Percentiles rank a stretch among this genome's conserved stretches.
Evolutionary conservation across 2,797 vertebrate genomes (phyloP).

Genomic region (Chloroceryle amazona): DNA sequence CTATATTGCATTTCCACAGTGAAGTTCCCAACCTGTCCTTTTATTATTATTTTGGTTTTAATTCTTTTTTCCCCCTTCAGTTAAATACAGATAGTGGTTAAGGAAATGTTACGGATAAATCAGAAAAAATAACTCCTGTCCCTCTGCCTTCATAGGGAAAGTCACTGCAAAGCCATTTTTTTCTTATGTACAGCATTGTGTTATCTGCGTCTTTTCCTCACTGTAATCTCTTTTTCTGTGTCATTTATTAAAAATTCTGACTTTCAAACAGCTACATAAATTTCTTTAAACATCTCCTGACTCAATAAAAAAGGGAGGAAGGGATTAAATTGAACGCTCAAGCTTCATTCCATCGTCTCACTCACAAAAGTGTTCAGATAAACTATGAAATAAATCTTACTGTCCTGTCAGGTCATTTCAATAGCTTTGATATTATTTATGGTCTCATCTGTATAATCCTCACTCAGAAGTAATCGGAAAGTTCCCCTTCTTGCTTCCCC

Average conservation of each 20-base stretch:
- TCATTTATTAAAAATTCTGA: conserved; percentile 77
- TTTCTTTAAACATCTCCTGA: conserved; percentile 73
- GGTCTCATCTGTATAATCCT: conserved; percentile 55
- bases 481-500: neutral
- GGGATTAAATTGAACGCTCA: conserved; percentile 65
- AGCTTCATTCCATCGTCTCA: conserved; percentile 66
- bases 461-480: conserved; percentile 35
- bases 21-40: neutral
- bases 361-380: conserved; percentile 67
- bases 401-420: conserved; percentile 71
- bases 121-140: neutral
- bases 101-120: conserved; percentile 35
- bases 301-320: conserved; percentile 72
- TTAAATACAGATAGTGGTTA: neutral
- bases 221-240: conserved; percentile 67
- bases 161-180: conserved; percentile 43
- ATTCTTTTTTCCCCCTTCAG: neutral
- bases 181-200: conserved; percentile 49
- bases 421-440: conserved; percentile 74
- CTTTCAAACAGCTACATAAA: conserved; percentile 77
- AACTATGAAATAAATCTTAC: conserved; percentile 79
- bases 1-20: neutral
- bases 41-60: neutral
- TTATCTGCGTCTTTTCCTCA: conserved; percentile 27
- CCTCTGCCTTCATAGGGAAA: conserved; percentile 31